A percentile compares a stretch with the other conserved stretches of the same genome.
Conservation (phyloP, 2,888 invertebrate species). For the Drosophila hawaiiensis region DNA sequence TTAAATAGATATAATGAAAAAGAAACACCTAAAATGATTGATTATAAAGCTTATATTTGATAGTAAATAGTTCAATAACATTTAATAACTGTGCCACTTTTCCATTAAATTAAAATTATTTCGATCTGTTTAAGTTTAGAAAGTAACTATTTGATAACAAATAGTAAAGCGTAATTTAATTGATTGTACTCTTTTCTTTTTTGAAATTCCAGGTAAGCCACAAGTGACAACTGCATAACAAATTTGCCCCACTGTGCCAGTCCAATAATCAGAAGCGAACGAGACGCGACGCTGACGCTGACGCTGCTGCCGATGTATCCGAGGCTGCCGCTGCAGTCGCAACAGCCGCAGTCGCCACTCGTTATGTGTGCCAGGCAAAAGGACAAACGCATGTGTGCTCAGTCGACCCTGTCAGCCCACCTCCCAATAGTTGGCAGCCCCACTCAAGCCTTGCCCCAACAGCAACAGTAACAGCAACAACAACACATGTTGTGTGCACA, state of each 20-base stretch:
- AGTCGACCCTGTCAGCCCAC: conserved; percentile 55
- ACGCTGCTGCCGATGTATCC: conserved; percentile 26
- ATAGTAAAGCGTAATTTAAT: background rate
- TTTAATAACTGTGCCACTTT: background rate
- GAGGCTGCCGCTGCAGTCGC: conserved; percentile 24
- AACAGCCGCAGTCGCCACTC: conserved; percentile 29
- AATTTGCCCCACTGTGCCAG: conserved; percentile 45
- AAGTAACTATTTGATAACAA: background rate
- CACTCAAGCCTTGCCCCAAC: background rate
- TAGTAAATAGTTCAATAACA: background rate
- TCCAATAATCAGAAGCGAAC: conserved; percentile 63
- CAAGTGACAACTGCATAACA: conserved; percentile 2
- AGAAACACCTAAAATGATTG: background rate
- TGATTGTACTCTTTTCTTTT: background rate
- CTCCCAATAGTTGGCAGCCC: conserved; percentile 8
- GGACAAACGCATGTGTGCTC: conserved; percentile 71
- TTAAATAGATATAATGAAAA: background rate
- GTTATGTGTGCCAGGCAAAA: conserved; percentile 79
- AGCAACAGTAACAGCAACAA: conserved; percentile 8
- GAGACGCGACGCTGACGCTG: conserved; percentile 62
- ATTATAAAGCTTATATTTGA: background rate
- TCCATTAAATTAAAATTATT: background rate
- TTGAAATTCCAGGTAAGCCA: conserved; percentile 11
- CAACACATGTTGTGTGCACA: conserved; percentile 39
- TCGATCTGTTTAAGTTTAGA: background rate